Base-by-base conservation (phyloP, 2,797 vertebrate genomes). In the Spinus pinus region DNA sequence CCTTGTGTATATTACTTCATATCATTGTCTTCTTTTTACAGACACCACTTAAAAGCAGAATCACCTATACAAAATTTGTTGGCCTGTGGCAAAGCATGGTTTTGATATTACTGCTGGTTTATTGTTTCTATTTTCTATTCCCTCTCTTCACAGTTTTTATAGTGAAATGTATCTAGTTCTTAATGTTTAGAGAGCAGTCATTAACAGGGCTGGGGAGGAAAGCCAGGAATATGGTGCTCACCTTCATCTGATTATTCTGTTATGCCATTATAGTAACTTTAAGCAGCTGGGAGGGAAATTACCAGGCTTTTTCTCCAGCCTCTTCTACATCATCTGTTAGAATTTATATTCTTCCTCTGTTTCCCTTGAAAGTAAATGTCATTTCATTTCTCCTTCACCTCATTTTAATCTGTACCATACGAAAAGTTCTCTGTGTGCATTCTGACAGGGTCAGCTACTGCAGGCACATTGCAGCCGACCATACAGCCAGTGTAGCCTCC, bases 331-430 rank as follows among this genome's bases (percentile, higher is more conserved):
- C 31, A 14, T 46, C 56, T 85, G 11, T 69, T 91, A 66, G 8
- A 62, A 7, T 77, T 84, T 66, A n/a, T 77, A 65, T n/a, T 72
- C n/a, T 70, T 73, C 31, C 28, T 3, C 54, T n/a, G 21, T 83
- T 81, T 83, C 5, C 8, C 42, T 31, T 70, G 66, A 70, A 74
- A 60, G 56, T 74, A 30, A 41, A 47, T 50, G 53, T 83, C 1
- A 13, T 86, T 88, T 86, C n/a, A 67, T 83, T 86, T 84, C 57
- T 69, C n/a, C 58, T 94, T 86, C 33, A 17, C 54, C 35, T 90
- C 27, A 4, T 88, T 4, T 25, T 64, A n/a, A 60, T 71, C 42
- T 47, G 22, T 64, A 28, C 49, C 14, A 12, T 44, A 17, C 2
- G 3, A 25, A 49, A 89, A 66, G 66, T 69, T 91, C 35, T 81